Evolutionary conservation across 2,888 invertebrate genomes (phyloP).

Genomic region (Vannuccia rotundouncinata): DNA sequence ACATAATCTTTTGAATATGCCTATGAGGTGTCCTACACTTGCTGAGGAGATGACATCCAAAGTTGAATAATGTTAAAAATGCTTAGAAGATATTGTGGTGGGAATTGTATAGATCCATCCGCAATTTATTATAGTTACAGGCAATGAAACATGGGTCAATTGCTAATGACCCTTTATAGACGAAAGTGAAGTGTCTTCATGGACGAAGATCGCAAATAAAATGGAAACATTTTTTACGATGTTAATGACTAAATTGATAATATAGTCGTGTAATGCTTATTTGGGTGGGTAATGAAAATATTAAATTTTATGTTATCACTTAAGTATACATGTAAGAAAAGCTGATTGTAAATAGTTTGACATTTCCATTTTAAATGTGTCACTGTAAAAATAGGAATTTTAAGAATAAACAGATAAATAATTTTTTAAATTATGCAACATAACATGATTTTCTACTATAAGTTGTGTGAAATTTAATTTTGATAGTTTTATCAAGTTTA

Average conservation of each 20-base stretch:
- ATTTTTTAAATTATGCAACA: neutral
- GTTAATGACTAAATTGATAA: neutral
- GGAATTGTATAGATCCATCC: too few relatives aligned
- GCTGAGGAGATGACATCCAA: too few relatives aligned
- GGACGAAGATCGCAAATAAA: too few relatives aligned
- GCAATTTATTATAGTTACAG: too few relatives aligned
- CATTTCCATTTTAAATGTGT: neutral
- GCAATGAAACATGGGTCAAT: too few relatives aligned
- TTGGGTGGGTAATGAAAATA: neutral
- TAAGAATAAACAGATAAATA: neutral
- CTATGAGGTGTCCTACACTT: too few relatives aligned
- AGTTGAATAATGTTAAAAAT: too few relatives aligned
- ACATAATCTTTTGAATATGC: too few relatives aligned
- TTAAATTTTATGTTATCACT: neutral
- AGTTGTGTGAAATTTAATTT: neutral
- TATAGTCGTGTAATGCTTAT: neutral
- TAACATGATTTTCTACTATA: neutral
- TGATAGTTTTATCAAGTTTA: neutral
- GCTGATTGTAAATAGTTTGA: neutral
- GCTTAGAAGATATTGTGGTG: too few relatives aligned
- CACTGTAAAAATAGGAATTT: neutral
- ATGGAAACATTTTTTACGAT: too few relatives aligned
- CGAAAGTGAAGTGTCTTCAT: too few relatives aligned
- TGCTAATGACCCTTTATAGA: too few relatives aligned
- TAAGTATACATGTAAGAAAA: neutral